Evolutionary conservation across 2,113 vertebrate species (phyloP).

Genomic region (Aldabrachelys gigantea): DNA sequence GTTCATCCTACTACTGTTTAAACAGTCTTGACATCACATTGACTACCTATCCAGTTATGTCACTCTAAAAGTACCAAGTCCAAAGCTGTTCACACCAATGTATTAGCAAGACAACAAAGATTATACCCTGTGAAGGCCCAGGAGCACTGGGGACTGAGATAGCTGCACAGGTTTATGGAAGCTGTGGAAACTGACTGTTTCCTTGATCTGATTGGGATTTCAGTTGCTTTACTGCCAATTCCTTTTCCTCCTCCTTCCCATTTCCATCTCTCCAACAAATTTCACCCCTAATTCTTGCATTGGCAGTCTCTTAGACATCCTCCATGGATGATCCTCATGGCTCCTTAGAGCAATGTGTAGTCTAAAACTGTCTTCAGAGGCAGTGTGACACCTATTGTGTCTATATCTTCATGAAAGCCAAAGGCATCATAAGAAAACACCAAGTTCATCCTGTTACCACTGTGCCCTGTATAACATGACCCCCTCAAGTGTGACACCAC

Average conservation of each 20-base stretch:
- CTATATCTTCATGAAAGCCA: too few species aligned
- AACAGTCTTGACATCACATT: neutral
- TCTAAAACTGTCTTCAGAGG: too few species aligned
- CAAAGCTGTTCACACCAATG: neutral
- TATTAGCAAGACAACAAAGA: neutral
- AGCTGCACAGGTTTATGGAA: too few species aligned
- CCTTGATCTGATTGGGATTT: too few species aligned
- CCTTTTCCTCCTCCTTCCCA: neutral
- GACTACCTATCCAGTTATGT: neutral
- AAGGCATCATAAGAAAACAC: neutral
- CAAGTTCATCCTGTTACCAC: neutral
- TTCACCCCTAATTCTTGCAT: too few species aligned
- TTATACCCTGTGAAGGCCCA: neutral
- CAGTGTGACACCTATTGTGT: too few species aligned
- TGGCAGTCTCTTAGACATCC: too few species aligned
- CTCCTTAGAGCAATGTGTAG: too few species aligned
- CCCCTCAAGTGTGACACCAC: neutral
- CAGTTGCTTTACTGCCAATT: too few species aligned
- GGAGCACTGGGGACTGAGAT: too few species aligned
- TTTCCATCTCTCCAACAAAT: neutral
- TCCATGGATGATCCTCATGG: too few species aligned
- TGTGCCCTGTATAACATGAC: neutral
- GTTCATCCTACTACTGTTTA: neutral
- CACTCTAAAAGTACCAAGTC: neutral
- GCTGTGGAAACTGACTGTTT: too few species aligned